These are phyloP conservation scores for Eutolmus rufibarbis DNA, from an alignment of 2,888 invertebrate species.

Conservation along the genomic window DNA sequence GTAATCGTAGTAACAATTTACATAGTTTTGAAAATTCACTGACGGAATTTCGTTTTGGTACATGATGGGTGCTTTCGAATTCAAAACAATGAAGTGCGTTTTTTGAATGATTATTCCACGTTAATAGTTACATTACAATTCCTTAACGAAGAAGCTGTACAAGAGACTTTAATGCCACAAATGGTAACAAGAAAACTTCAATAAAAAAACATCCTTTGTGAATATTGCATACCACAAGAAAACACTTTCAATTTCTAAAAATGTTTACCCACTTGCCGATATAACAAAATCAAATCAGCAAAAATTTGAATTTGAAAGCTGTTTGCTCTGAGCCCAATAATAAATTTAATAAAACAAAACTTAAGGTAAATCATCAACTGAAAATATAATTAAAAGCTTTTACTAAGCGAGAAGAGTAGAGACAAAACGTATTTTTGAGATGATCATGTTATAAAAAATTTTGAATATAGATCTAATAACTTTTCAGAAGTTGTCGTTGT, in stretches of 20 bases:
- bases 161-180: background rate
- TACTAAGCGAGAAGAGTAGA: constrained; percentile 39
- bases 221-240: background rate
- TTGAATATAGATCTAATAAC: constrained; percentile 1
- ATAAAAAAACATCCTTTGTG: background rate
- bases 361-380: background rate
- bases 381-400: constrained; percentile 30
- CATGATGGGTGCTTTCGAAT: background rate
- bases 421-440: background rate
- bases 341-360: background rate
- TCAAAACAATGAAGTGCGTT: background rate
- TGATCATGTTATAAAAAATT: background rate
- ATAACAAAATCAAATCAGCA: background rate
- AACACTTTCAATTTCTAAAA: background rate
- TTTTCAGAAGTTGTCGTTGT: constrained; percentile 26
- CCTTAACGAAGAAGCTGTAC: background rate
- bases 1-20: too few relatives aligned
- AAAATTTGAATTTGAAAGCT: background rate
- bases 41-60: background rate
- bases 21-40: too few relatives aligned
- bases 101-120: background rate
- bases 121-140: background rate
- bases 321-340: background rate
- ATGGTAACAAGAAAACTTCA: background rate
- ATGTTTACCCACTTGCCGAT: background rate